A percentile compares a stretch with the other conserved stretches of the same genome.
These are phyloP conservation scores for Microtus ochrogaster DNA, from an alignment of 2,113 vertebrate species.

Conservation along the genomic window DNA sequence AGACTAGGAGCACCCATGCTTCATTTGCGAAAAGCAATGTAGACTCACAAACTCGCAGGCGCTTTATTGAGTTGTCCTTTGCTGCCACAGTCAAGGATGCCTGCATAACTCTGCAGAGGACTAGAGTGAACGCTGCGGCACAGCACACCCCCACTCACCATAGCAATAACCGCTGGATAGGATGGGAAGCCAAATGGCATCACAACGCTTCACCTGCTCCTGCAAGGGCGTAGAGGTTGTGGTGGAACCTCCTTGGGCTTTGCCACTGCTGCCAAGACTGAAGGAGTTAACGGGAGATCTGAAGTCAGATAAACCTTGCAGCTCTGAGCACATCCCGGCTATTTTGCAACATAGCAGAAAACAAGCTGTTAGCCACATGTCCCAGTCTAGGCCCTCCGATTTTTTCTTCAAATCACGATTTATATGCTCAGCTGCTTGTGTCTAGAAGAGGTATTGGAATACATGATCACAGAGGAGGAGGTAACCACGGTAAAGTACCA, in stretches of 20 bases:
- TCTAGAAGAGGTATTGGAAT: not conserved
- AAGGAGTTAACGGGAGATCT: not conserved
- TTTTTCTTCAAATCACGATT: slow-evolving; percentile 51
- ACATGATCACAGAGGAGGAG: not conserved
- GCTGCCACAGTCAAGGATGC: slow-evolving; percentile 1
- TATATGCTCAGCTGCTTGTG: slow-evolving; percentile 43
- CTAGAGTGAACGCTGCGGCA: not conserved
- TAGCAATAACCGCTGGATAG: not conserved
- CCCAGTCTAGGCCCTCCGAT: slow-evolving; percentile 28
- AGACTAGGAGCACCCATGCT: not conserved
- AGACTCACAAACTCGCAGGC: not conserved
- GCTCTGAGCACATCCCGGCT: not conserved
- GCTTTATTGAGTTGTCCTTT: not conserved
- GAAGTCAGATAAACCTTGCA: slow-evolving; percentile 66
- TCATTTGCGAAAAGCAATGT: not conserved
- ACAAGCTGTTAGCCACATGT: slow-evolving; percentile 70
- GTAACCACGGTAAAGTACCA: not conserved
- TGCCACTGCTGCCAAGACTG: slow-evolving; percentile 31
- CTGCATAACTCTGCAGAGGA: not conserved
- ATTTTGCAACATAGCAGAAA: slow-evolving; percentile 74
- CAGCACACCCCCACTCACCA: not conserved
- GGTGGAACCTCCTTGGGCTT: accelerated
- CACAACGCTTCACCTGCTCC: not conserved
- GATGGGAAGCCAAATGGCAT: not conserved
- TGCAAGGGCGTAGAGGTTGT: not conserved